These are phyloP conservation scores for Flexamia atlantica DNA, from an alignment of 2,888 invertebrate genomes.

Conservation along the genomic window DNA sequence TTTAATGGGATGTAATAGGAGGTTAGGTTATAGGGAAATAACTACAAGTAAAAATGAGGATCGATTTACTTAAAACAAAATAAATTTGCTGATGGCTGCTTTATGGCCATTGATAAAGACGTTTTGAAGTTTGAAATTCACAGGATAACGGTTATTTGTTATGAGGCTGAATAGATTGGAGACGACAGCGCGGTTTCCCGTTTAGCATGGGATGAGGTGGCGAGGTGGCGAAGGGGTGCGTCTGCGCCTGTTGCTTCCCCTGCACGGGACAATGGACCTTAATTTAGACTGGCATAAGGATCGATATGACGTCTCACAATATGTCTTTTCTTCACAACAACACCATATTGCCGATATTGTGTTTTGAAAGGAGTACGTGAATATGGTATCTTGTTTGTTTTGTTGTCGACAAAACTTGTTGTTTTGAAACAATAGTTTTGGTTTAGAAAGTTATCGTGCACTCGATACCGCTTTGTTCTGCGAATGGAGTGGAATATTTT, in stretches of 20 bases:
- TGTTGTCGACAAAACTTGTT: neutral
- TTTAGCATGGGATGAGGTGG: neutral
- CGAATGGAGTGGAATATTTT: too few species aligned
- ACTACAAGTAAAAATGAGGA: too few species aligned
- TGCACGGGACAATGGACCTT: slow-evolving; percentile 38
- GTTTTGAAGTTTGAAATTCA: neutral
- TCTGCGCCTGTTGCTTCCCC: slow-evolving; percentile 3
- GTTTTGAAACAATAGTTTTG: too few species aligned
- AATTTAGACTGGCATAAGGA: slow-evolving; percentile 14
- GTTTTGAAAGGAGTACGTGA: slow-evolving; percentile 26
- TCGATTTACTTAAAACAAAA: too few species aligned
- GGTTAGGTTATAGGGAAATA: too few species aligned
- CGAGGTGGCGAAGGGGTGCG: neutral
- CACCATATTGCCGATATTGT: slow-evolving; percentile 3
- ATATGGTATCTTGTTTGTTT: neutral
- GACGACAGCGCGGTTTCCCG: neutral
- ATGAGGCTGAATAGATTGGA: neutral
- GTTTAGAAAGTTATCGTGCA: too few species aligned
- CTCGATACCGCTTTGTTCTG: too few species aligned
- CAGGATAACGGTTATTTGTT: neutral
- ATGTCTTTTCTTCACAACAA: slow-evolving; percentile 28
- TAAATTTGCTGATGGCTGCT: too few species aligned
- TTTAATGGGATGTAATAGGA: too few species aligned
- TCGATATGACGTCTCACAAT: slow-evolving; percentile 24
- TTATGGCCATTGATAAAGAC: too few species aligned